Percentiles rank a stretch among this genome's conserved stretches.
Conservation (phyloP, 2,797 vertebrate species). For the Neosilurus mollespiculum region DNA sequence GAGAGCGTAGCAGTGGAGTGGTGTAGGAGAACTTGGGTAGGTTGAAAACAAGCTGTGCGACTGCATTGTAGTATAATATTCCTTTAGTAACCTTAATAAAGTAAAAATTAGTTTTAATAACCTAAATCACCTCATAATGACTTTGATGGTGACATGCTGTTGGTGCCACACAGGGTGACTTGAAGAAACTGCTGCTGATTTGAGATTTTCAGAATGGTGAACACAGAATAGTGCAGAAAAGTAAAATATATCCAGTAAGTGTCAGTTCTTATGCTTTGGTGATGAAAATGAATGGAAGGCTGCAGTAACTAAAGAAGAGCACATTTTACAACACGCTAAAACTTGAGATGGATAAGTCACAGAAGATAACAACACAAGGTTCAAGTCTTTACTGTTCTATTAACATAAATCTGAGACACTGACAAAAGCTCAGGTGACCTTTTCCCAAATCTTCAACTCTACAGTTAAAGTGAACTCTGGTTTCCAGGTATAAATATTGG, state of each 20-base stretch:
- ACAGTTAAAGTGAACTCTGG: neutral
- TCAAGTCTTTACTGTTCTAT: neutral
- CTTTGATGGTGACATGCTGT: neutral
- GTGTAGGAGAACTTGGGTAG: no score
- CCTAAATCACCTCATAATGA: no score
- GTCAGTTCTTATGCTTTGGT: neutral
- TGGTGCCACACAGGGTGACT: neutral
- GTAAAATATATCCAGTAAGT: neutral
- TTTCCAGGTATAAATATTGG: neutral
- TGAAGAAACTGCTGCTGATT: neutral
- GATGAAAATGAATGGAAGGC: neutral
- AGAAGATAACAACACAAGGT: neutral
- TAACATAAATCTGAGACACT: neutral
- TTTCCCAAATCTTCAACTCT: neutral
- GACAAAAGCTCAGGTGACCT: neutral
- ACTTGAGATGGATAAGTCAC: neutral
- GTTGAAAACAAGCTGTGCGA: no score
- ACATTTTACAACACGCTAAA: neutral
- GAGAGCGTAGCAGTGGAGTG: no score
- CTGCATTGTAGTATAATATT: no score
- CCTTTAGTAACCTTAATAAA: no score
- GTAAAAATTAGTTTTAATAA: no score
- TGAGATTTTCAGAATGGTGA: neutral
- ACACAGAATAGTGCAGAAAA: neutral
- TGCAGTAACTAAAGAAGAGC: no score